Conservation (phyloP, 1,140 invertebrate species). For the Akabosia matsudoensis region DNA sequence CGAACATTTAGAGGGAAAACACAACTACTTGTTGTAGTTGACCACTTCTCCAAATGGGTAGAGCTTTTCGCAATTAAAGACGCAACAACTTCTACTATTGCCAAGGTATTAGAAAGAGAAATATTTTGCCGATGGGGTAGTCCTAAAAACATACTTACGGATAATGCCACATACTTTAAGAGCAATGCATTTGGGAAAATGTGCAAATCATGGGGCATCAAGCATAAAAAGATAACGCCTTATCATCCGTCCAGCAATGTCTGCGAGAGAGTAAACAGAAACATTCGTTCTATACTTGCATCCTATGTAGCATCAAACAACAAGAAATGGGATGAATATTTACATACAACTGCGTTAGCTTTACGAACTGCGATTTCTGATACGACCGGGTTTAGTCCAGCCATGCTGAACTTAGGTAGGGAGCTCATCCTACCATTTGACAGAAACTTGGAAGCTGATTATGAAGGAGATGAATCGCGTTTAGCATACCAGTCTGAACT, state of each 20-base stretch:
- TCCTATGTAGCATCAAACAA: slow-evolving; percentile 50
- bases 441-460: not conserved
- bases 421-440: not conserved
- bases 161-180: slow-evolving; percentile 48
- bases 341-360: slow-evolving; percentile 51
- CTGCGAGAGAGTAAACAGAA: slow-evolving; percentile 52
- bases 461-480: not conserved
- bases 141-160: slow-evolving; percentile 41
- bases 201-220: slow-evolving; percentile 30
- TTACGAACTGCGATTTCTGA: slow-evolving; percentile 51
- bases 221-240: slow-evolving; percentile 45
- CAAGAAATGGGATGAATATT: slow-evolving; percentile 48
- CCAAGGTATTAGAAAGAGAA: slow-evolving; percentile 39
- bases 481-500: not conserved
- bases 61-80: slow-evolving; percentile 43
- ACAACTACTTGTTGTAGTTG: slow-evolving; percentile 41
- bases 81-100: slow-evolving; percentile 31
- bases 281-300: slow-evolving; percentile 51
- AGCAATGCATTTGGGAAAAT: slow-evolving; percentile 27
- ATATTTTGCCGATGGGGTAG: slow-evolving; percentile 48
- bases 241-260: slow-evolving; percentile 53
- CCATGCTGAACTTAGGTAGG: slow-evolving; percentile 38
- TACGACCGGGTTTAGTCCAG: slow-evolving; percentile 50
- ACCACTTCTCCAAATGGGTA: slow-evolving; percentile 46
- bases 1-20: slow-evolving; percentile 30